Conservation (phyloP, 1,140 invertebrate species). For the Pteromalus puparum region DNA sequence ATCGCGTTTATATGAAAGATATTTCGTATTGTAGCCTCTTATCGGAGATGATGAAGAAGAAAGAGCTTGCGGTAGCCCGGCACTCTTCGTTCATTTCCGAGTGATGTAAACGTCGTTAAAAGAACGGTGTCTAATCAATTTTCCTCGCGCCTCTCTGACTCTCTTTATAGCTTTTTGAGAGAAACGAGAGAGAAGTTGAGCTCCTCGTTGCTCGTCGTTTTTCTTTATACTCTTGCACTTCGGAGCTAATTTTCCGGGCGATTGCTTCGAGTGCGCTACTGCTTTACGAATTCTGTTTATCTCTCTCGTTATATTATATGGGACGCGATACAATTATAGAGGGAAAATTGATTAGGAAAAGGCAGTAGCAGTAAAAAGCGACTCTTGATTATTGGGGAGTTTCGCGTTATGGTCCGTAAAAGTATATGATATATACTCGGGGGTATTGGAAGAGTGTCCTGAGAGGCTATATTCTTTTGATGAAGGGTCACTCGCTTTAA, state of each 20-base stretch:
- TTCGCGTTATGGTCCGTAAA: background rate
- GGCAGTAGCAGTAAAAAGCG: background rate
- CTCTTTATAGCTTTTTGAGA: slow-evolving; percentile 27
- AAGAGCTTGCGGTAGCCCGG: background rate
- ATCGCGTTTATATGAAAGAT: background rate
- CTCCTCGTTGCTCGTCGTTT: background rate
- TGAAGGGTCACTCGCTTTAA: too few relatives aligned
- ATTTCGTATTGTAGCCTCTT: background rate
- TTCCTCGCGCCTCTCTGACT: background rate
- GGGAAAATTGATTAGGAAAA: background rate
- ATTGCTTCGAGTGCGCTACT: background rate
- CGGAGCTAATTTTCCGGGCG: background rate
- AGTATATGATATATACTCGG: background rate
- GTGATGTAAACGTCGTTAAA: slow-evolving; percentile 9
- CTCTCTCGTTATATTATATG: background rate
- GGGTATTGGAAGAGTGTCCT: background rate
- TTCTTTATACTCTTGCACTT: background rate
- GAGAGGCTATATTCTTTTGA: background rate
- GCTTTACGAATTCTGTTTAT: background rate
- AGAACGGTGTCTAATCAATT: slow-evolving; percentile 29
- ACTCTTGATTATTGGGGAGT: background rate
- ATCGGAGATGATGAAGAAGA: too few relatives aligned
- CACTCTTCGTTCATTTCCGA: background rate
- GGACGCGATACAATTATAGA: too few relatives aligned
- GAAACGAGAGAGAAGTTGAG: background rate